Evolutionary conservation across 2,797 vertebrate species (phyloP), one percentile per base, ranked within the genome.

Genomic region (Acrocephalus scirpaceus): DNA sequence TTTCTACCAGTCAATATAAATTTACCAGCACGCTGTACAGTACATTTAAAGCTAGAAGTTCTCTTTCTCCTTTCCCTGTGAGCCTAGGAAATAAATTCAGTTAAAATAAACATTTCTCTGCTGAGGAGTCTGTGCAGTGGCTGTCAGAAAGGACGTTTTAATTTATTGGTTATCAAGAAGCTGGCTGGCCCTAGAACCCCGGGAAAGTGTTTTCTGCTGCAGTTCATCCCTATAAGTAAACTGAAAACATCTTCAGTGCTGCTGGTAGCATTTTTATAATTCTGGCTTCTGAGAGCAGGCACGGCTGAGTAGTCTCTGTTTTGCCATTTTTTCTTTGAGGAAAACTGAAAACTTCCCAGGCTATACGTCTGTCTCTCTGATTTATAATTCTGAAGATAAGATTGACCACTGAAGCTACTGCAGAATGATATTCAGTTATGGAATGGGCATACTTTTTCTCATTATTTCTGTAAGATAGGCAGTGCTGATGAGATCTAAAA

Each of bases 131-230:
- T 83, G 75, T 42, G 23, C 72, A 91, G 45, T 80, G 89, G 65
- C 58, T 88, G 80, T 95, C 92, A 92, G 61, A 82, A 81, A 94
- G 72, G 81, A 88, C 56, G 2, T 84, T 88, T 93, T 94, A 94
- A 95, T 91, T 94, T 93, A 85, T 79, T 61, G 60, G 64, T 79
- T 84, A 72, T 72, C 73, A 78, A 86, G 57, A 69, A 85, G 29
- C 30, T 91, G 88, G 21, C 58, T 93, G 57, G 71, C 62, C 57
- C 58, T 78, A 45, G 75, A 72, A 72, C 19, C 65, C 71, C 56
- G 70, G 38, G 30, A 56, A 88, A 72, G 34, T 38, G 40, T 90
- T 95, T 36, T 93, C 54, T 93, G 12, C 76, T 86, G 79, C 62
- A 60, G 66, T 73, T 81, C 54, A 54, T 88, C 38, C 32, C 74